Base-by-base conservation (phyloP, 53 echinoderm and acorn worm genomes). In the Temnopleurus reevesii region DNA sequence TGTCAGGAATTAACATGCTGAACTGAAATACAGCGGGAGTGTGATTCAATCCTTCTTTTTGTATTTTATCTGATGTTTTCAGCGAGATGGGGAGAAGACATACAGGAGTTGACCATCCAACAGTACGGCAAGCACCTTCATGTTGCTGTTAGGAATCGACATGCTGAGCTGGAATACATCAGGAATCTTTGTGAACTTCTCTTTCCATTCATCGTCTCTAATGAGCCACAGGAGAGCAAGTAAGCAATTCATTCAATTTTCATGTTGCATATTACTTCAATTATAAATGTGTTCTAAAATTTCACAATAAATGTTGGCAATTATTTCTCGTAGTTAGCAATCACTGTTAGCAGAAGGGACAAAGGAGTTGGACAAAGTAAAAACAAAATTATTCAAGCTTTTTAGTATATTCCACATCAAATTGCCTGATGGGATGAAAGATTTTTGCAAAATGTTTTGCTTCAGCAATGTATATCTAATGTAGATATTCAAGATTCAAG, bases 131-230 rank as follows among this genome's bases (percentile, higher is more conserved):
- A 55, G 26, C 92, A 96, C 56, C 76, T 94, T 1, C 96, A 96
- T 90, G 91, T 94, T 36, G 99, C 94, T 5, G 93, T 76, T 19
- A 92, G 95, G 82, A 98, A 94, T 43, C 58, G 99, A 38, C 77
- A 93, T 12, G 84, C 94, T 23, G 99, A 98, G 77, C 76, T 96
- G 77, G 94, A 96, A 25, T 98, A 98, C 46, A 89, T 98, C 58
- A 90, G 93, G 19, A 90, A 98, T 58, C 94, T 98, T 0, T 93
- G 94, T 60, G 90, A 98, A 36, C 89, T 93, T 21, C 89, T 98
- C 19, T 90, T 98, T 44, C 95, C 99, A 17, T 43, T 94, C 57
- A 80, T 98, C 46, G 85, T 95, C n/a, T 93, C 99, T 9, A 89
- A 89, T 23, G 91, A 94, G 44, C 90, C 93, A 19, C 89, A 90